Conservation (phyloP, 2,888 invertebrate genomes). For the Allygus modestus region DNA sequence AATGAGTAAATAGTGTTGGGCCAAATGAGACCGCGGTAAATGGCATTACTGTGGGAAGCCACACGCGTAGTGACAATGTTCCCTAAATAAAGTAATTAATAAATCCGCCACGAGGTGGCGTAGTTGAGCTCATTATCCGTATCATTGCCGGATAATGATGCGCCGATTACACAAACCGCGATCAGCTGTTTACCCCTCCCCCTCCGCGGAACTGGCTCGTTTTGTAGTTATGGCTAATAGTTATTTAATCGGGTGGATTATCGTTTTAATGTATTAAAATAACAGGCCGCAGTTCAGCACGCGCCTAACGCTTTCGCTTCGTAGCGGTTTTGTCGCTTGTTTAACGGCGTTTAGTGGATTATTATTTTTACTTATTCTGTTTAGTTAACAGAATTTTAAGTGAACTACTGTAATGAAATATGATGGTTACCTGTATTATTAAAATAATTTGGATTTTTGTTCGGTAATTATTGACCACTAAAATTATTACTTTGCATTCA, state of each 20-base stretch:
- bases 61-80: neutral
- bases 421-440: no score
- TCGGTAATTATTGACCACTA: no score
- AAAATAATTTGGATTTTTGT: no score
- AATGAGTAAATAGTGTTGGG: neutral
- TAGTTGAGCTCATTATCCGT: conserved; percentile 49
- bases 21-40: neutral
- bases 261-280: conserved; percentile 42
- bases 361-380: no score
- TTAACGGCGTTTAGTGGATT: no score
- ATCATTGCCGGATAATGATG: conserved; percentile 50
- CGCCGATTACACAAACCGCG: conserved; percentile 38
- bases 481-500: no score
- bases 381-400: no score
- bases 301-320: neutral
- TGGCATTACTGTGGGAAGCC: neutral
- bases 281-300: neutral
- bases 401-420: no score
- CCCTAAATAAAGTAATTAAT: conserved; percentile 54
- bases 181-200: conserved; percentile 54
- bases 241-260: conserved; percentile 54
- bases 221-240: conserved; percentile 51
- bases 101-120: conserved; percentile 27
- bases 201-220: conserved; percentile 26
- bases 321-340: neutral